Conservation (phyloP, 2,113 vertebrate species). For the Ifrita kowaldi region DNA sequence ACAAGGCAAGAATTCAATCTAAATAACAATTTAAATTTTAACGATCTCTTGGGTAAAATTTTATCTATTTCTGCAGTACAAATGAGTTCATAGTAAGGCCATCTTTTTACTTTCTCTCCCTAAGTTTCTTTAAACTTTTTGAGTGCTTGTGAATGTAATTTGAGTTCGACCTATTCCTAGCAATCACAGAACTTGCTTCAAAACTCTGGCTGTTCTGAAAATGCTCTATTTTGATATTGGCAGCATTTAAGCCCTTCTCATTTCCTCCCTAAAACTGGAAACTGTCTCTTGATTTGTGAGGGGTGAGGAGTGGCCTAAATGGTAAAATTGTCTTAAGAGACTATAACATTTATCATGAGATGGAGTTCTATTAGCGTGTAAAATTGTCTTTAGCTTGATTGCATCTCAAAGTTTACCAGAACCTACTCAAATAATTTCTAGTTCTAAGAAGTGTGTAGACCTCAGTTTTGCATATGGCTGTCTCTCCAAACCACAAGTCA, state of each 20-base stretch:
- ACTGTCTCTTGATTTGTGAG: constrained; percentile 5
- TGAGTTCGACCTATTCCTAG: constrained; percentile 14
- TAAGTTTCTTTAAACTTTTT: neutral
- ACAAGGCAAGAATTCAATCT: neutral
- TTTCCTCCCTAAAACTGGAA: constrained; percentile 17
- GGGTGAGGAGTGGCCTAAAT: neutral
- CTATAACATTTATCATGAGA: neutral
- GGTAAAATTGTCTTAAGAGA: constrained; percentile 16
- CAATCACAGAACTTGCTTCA: constrained; percentile 4
- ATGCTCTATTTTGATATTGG: constrained; percentile 3
- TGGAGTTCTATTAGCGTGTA: neutral
- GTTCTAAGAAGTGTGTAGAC: constrained; percentile 53
- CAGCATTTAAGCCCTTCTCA: constrained; percentile 9
- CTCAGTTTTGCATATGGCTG: neutral
- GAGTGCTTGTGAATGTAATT: neutral
- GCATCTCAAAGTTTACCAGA: constrained; percentile 43
- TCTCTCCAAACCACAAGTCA: constrained; percentile 49
- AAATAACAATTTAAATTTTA: neutral
- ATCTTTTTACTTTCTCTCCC: neutral
- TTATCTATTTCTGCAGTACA: neutral
- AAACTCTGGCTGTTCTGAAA: neutral
- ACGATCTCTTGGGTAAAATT: neutral
- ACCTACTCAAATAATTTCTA: constrained; percentile 45
- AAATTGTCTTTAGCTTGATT: constrained; percentile 44
- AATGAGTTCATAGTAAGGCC: neutral